These are phyloP conservation scores for Cryptotis parvus DNA, from an alignment of 2,113 vertebrate genomes.

Conservation along the genomic window DNA sequence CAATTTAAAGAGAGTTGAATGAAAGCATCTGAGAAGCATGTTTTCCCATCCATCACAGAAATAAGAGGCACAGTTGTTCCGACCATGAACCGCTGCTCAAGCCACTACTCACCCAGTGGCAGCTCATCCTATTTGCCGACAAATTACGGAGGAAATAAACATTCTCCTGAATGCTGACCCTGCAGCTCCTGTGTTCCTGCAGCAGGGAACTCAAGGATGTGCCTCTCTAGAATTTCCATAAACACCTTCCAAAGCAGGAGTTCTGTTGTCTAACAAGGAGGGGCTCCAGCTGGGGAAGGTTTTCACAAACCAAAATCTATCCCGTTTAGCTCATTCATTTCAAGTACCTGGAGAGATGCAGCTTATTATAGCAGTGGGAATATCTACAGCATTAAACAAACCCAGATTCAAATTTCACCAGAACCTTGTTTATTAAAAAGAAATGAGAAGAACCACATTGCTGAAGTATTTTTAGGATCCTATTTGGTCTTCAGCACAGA, in stretches of 20 bases:
- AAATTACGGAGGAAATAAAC: neutral
- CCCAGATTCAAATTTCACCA: neutral
- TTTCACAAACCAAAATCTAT: neutral
- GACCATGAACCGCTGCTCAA: neutral
- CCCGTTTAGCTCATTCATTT: neutral
- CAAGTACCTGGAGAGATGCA: neutral
- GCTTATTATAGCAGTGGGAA: neutral
- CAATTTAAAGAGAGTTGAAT: neutral
- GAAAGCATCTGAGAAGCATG: neutral
- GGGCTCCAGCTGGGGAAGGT: neutral
- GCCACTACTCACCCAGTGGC: neutral
- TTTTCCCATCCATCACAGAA: neutral
- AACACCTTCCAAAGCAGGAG: neutral
- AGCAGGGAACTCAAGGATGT: neutral
- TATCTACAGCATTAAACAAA: conserved; percentile 26
- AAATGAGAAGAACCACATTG: conserved; percentile 26
- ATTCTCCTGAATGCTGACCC: neutral
- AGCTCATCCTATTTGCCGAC: neutral
- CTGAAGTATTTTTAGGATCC: neutral
- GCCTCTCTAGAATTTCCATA: neutral
- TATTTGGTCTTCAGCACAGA: neutral
- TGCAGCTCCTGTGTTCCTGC: neutral
- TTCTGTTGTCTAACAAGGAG: neutral
- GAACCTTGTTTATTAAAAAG: conserved; percentile 3
- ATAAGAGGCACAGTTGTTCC: neutral